phyloP scores from a whole-genome alignment of 2,113 vertebrate species.

The Prunella himalayana region DNA sequence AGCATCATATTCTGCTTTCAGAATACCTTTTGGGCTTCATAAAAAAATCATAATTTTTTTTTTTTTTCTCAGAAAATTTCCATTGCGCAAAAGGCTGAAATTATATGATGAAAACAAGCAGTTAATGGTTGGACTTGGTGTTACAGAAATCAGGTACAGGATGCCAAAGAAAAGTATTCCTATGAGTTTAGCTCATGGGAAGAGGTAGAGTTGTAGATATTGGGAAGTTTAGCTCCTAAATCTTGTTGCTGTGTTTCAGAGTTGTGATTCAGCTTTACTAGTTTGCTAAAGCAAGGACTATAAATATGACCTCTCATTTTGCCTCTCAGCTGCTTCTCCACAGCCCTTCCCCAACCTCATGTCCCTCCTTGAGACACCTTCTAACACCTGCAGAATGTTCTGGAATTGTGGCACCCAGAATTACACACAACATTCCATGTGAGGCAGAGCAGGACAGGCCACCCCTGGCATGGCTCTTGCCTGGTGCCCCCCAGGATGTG shows the following conservation, averaged over 20 bases:
- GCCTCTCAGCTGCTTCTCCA: background rate
- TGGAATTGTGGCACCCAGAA: background rate
- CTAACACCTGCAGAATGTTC: background rate
- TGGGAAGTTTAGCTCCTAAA: background rate
- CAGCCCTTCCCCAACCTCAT: background rate
- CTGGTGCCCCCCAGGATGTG: no score
- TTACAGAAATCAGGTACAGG: background rate
- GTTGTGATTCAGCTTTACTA: background rate
- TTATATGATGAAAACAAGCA: background rate
- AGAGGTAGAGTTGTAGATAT: fast-evolving
- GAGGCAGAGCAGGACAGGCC: background rate
- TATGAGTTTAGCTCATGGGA: background rate
- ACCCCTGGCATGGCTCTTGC: background rate
- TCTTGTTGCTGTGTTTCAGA: background rate
- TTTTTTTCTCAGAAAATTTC: background rate
- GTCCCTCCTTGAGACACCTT: background rate
- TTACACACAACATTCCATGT: background rate
- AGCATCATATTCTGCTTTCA: background rate
- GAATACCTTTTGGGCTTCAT: background rate
- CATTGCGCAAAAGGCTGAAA: background rate
- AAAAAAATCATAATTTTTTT: background rate
- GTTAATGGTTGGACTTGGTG: background rate
- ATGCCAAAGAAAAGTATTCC: background rate
- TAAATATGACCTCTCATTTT: background rate
- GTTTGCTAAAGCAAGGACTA: background rate